Evolutionary conservation across 2,797 vertebrate species (phyloP).

Genomic region (Coregonus sp.): DNA sequence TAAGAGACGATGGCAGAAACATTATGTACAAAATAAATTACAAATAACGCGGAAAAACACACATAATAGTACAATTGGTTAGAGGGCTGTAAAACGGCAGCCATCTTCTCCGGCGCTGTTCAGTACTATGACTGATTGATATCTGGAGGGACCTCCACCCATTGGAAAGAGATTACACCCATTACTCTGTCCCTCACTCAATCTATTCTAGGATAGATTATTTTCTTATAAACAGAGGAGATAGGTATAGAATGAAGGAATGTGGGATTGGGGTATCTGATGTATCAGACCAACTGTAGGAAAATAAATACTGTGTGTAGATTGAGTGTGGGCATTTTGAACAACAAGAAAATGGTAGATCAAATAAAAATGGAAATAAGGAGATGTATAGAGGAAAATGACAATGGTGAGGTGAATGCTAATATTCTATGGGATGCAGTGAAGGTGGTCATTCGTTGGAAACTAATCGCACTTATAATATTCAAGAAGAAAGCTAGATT

Average conservation of each 20-base stretch:
- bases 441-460: constrained; percentile 22
- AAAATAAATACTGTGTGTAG: not conserved
- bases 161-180: not conserved
- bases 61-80: no score
- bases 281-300: not conserved
- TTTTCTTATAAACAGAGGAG: not conserved
- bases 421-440: constrained; percentile 12
- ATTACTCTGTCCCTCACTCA: not conserved
- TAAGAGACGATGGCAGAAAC: no score
- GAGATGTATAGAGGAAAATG: not conserved
- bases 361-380: not conserved
- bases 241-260: not conserved
- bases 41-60: no score
- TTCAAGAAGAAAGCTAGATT: not conserved
- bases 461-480: constrained; percentile 12
- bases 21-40: no score
- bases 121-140: not conserved
- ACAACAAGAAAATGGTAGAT: not conserved
- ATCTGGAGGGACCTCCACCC: not conserved
- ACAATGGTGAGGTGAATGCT: not conserved
- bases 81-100: no score
- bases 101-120: no score
- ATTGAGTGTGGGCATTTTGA: not conserved
- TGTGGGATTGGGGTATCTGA: not conserved
- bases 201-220: not conserved